Evolutionary conservation across 2,113 vertebrate genomes (phyloP).

Genomic region (Sturnira hondurensis): DNA sequence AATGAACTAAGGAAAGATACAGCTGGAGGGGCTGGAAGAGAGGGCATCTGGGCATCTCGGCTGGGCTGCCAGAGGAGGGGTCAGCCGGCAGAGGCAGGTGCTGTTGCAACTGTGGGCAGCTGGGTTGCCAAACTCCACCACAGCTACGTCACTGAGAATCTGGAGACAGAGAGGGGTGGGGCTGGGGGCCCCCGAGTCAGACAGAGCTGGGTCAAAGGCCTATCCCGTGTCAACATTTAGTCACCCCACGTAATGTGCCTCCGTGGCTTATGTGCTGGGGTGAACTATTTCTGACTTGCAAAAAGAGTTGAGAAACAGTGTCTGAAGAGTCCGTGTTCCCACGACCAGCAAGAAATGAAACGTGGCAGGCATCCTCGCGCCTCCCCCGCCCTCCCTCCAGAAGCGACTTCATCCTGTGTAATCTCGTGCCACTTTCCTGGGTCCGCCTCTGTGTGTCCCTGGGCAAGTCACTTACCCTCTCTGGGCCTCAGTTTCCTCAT

Average conservation of each 20-base stretch:
- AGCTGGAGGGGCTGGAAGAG: not conserved
- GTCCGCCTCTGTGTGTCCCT: not conserved
- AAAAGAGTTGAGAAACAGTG: not conserved
- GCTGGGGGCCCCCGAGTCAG: not conserved
- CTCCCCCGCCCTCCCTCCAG: not conserved
- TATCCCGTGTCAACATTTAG: fast-evolving
- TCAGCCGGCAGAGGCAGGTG: not conserved
- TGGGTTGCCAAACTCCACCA: conserved; percentile 43
- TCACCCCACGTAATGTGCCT: not conserved
- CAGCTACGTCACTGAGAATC: conserved; percentile 51
- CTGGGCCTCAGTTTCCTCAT: not conserved
- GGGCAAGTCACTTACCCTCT: not conserved
- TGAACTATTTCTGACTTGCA: not conserved
- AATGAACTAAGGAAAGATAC: not conserved
- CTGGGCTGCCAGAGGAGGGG: not conserved
- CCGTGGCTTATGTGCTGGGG: not conserved
- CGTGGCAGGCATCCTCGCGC: not conserved
- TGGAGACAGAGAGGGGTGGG: not conserved
- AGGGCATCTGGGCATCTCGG: not conserved
- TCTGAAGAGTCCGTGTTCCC: not conserved
- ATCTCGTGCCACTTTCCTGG: not conserved
- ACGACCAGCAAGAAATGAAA: not conserved
- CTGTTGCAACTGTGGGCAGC: conserved; percentile 21
- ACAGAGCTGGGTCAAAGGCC: not conserved
- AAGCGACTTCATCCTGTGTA: not conserved